These are phyloP conservation scores for Oncorhynchus tshawytscha DNA, from an alignment of 2,113 vertebrate genomes.

Conservation along the genomic window DNA sequence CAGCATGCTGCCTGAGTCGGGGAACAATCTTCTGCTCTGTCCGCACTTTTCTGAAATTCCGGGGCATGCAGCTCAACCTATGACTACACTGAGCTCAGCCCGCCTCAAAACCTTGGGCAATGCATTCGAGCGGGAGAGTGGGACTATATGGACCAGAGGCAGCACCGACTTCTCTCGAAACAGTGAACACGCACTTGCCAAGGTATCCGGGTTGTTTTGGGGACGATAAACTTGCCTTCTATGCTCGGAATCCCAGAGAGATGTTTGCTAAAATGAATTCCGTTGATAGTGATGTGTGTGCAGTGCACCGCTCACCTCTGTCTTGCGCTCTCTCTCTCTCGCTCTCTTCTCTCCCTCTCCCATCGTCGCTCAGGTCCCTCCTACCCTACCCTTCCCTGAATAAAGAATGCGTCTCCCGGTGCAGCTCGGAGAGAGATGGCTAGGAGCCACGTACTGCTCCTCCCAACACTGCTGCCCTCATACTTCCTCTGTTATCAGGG, in stretches of 20 bases:
- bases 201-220: constrained; percentile 57
- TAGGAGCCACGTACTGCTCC: constrained; percentile 39
- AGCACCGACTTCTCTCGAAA: constrained; percentile 49
- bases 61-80: constrained; percentile 5
- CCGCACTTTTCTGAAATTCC: constrained; percentile 23
- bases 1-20: constrained; percentile 51
- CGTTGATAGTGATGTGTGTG: constrained; percentile 57
- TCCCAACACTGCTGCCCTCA: constrained; percentile 53
- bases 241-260: constrained; percentile 77
- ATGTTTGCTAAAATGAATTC: constrained; percentile 84
- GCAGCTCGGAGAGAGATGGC: constrained; percentile 57
- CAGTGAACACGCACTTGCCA: constrained; percentile 55
- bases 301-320: constrained; percentile 47
- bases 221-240: constrained; percentile 59
- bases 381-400: constrained; percentile 15
- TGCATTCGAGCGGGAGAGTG: constrained; percentile 46
- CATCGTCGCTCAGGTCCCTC: background rate
- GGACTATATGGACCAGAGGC: constrained; percentile 11
- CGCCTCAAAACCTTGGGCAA: constrained; percentile 54
- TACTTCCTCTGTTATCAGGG: constrained; percentile 30
- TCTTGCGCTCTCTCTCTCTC: background rate
- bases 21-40: constrained; percentile 31
- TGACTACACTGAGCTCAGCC: constrained; percentile 24
- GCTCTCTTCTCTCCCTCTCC: background rate
- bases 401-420: constrained; percentile 81